Base-by-base conservation (phyloP, 2,888 invertebrate genomes). In the Cephus pulcher region DNA sequence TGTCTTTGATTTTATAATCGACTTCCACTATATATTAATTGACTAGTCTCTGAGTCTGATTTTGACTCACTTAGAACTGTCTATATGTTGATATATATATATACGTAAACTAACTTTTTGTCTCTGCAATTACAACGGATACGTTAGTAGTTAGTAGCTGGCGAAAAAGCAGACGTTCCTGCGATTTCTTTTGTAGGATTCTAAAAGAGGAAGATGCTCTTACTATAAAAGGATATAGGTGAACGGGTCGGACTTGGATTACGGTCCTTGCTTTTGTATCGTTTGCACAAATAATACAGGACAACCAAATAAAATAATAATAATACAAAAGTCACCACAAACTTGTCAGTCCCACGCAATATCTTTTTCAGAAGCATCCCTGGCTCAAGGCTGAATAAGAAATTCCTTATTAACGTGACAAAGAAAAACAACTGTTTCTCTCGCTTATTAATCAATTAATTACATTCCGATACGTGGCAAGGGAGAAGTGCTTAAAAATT, bases 211-310 rank as follows among this genome's bases (percentile, higher is more conserved):
- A 4, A 30, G 71, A 71, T 33, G 32, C 23, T 34, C 40, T 82
- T 80, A 76, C 84, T 81, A 81, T 82, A 84, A 84, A 82, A 84
- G 84, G 81, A 76, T 75, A 74, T 79, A 80, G 80, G 81, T 80
- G 80, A 83, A 83, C 81, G 76, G 77, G 82, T 82, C 79, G 77
- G 35, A 78, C 56, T 4, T 70, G 32, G 70, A 71, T 6, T 6
- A 11, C 71, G 75, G 73, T 74, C 82, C 82, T 83, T 81, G 81
- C 76, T 37, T 56, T 23, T 23, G 9, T 23, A 56, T 56, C 56
- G 3, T 56, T 56, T 23, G 23, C 23, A 56, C 56, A 56, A 56
- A 56, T 56, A 56, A 56, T 56, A 11, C 71, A 71, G 32, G 12
- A 4, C 12, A 34, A 71, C 32, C 9, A 32, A 71, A 32, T 9